Evolutionary conservation across 2,888 invertebrate genomes (phyloP).

Genomic region (Lobophora halterata): DNA sequence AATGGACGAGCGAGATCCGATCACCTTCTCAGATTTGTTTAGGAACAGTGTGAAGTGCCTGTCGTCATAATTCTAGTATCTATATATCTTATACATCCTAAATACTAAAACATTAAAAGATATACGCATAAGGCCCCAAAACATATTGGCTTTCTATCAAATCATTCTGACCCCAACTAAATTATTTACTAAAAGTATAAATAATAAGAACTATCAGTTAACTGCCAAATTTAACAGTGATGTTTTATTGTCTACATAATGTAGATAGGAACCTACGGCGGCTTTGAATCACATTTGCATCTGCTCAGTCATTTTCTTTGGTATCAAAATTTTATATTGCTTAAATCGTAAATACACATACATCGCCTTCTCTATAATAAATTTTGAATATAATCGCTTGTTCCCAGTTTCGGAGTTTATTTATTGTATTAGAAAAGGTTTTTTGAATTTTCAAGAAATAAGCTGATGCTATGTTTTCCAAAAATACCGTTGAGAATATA

Average conservation of each 20-base stretch:
- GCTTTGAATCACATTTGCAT: slow-evolving; percentile 44
- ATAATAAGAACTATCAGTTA: slow-evolving; percentile 2
- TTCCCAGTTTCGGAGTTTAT: slow-evolving; percentile 15
- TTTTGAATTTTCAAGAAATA: not conserved
- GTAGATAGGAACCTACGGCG: slow-evolving; percentile 33
- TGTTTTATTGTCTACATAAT: slow-evolving; percentile 42
- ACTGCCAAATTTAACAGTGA: slow-evolving; percentile 33
- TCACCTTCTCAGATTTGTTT: too few species aligned
- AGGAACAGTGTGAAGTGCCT: too few species aligned
- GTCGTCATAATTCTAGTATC: too few species aligned
- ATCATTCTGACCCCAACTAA: too few species aligned
- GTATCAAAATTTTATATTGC: slow-evolving; percentile 20
- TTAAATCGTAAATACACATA: slow-evolving; percentile 19
- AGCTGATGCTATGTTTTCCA: too few species aligned
- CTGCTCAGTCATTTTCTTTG: slow-evolving; percentile 20
- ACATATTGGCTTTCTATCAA: too few species aligned
- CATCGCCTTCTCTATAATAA: slow-evolving; percentile 12
- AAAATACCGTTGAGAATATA: too few species aligned
- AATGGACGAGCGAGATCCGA: too few species aligned
- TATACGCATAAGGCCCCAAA: too few species aligned
- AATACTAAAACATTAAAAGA: too few species aligned
- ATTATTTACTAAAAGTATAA: too few species aligned
- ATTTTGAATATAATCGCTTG: slow-evolving; percentile 17
- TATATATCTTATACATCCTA: too few species aligned
- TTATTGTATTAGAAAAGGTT: slow-evolving; percentile 11